phyloP scores from a whole-genome alignment of 2,888 invertebrate genomes.

The Lasioglossum vierecki region DNA sequence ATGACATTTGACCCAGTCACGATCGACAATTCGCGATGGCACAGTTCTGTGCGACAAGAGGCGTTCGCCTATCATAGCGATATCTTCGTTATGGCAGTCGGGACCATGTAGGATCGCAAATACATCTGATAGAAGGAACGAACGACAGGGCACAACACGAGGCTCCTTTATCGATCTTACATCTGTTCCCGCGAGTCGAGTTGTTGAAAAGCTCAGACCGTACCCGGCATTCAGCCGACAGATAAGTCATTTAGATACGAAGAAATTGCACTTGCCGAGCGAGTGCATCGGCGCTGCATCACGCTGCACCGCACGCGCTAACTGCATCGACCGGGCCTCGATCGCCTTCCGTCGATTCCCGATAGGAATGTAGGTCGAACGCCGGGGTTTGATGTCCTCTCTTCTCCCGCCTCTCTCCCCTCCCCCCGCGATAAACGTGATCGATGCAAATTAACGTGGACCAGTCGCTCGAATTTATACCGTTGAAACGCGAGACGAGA shows the following conservation, averaged over 20 bases:
- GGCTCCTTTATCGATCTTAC: conserved; percentile 71
- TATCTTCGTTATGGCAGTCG: conserved; percentile 28
- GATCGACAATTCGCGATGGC: not conserved
- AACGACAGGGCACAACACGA: conserved; percentile 37
- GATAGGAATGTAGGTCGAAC: conserved; percentile 47
- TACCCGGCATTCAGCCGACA: conserved; percentile 69
- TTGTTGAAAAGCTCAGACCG: conserved; percentile 64
- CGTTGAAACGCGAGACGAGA: not conserved
- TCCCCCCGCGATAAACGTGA: conserved; percentile 21
- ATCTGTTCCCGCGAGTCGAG: conserved; percentile 52
- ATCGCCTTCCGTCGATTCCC: conserved; percentile 46
- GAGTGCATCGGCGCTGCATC: conserved; percentile 17
- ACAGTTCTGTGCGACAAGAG: not conserved
- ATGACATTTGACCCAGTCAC: not conserved
- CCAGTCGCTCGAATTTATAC: conserved; percentile 34
- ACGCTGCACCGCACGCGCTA: conserved; percentile 34
- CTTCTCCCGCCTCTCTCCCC: not conserved
- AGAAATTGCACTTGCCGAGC: conserved; percentile 71
- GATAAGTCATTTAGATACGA: conserved; percentile 81
- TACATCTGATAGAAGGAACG: conserved; percentile 50
- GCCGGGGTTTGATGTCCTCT: conserved; percentile 10
- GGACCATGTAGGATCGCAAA: conserved; percentile 46
- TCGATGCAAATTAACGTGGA: conserved; percentile 44
- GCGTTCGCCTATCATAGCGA: not conserved
- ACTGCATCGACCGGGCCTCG: conserved; percentile 40